A percentile compares a stretch with the other conserved stretches of the same genome.
These are phyloP conservation scores for Phyllotreta cruciferae DNA, from an alignment of 2,888 invertebrate genomes.

Conservation along the genomic window DNA sequence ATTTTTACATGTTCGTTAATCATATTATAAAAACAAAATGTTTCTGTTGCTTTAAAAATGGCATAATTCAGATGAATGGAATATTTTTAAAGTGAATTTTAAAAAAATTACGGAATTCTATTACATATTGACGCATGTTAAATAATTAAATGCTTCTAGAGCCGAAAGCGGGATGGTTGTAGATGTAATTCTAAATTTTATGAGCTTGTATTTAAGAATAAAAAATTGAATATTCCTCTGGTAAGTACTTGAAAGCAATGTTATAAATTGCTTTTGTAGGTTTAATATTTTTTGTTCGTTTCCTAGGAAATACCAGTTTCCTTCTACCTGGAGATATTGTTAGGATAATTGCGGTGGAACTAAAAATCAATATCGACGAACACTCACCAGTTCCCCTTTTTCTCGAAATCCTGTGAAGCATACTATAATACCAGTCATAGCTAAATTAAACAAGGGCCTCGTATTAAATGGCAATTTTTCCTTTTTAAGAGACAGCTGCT, in stretches of 20 bases:
- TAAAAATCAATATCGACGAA: not conserved
- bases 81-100: too few species aligned
- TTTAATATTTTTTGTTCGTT: too few species aligned
- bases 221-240: too few species aligned
- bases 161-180: not conserved
- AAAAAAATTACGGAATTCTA: too few species aligned
- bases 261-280: not conserved
- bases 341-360: too few species aligned
- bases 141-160: not conserved
- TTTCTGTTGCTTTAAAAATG: too few species aligned
- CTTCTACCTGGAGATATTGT: too few species aligned
- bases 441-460: conserved; percentile 85
- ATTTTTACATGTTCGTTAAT: too few species aligned
- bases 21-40: too few species aligned
- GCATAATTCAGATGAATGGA: too few species aligned
- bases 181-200: not conserved
- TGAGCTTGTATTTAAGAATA: too few species aligned
- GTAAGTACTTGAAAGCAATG: not conserved
- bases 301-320: too few species aligned
- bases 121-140: not conserved
- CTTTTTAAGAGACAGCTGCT: conserved; percentile 74
- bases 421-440: conserved; percentile 87
- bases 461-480: conserved; percentile 76
- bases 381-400: conserved; percentile 87
- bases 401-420: conserved; percentile 93